A percentile compares a stretch with the other conserved stretches of the same genome.
Conservation (phyloP, 2,113 vertebrate species). For the Phycodurus eques region DNA sequence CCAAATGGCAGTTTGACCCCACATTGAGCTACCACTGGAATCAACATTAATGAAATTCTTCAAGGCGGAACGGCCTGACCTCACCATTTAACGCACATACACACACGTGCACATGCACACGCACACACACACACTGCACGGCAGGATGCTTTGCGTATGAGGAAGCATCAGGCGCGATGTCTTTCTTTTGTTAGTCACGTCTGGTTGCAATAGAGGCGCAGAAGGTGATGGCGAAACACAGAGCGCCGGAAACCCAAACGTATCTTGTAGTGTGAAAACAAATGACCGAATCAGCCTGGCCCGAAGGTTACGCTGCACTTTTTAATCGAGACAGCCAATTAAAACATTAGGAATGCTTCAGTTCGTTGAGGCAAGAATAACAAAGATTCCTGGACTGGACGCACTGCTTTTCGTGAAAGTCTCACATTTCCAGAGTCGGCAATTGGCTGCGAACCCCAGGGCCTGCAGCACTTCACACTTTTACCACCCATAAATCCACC, state of each 20-base stretch:
- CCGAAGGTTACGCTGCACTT: neutral
- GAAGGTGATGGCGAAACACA: neutral
- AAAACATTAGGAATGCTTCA: neutral
- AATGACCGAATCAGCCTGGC: neutral
- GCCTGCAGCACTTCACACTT: neutral
- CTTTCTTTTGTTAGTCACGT: conserved; percentile 49
- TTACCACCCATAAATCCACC: conserved; percentile 23
- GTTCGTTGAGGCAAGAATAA: neutral
- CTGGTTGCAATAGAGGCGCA: conserved; percentile 22
- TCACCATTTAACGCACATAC: neutral
- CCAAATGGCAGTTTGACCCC: neutral
- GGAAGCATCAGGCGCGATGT: conserved; percentile 58
- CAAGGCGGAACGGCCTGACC: conserved; percentile 38
- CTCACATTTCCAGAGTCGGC: neutral
- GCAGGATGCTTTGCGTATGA: conserved; percentile 53
- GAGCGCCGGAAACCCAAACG: neutral
- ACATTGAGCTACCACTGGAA: conserved; percentile 4
- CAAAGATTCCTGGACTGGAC: neutral
- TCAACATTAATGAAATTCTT: conserved; percentile 28
- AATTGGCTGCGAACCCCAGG: neutral
- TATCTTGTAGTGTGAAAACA: neutral
- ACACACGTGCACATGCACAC: neutral
- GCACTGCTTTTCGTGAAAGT: neutral
- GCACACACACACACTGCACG: conserved; percentile 5
- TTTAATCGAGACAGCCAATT: neutral